phyloP scores from a whole-genome alignment of 2,113 vertebrate species.

The Tachysurus vachellii region DNA sequence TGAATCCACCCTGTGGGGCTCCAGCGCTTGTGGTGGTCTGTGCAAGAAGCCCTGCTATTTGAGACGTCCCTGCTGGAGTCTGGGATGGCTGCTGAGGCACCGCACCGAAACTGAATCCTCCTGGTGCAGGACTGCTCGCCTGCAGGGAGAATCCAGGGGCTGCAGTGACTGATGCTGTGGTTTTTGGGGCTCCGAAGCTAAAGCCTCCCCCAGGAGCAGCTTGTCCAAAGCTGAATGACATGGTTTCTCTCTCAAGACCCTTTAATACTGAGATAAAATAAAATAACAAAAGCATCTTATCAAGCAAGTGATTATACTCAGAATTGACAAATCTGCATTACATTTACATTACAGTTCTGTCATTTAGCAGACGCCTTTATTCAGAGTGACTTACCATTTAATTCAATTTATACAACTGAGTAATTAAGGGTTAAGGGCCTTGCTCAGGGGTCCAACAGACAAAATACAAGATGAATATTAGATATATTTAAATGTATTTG shows the following conservation, averaged over 20 bases:
- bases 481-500: too few species aligned
- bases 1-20: constrained; percentile 68
- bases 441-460: too few species aligned
- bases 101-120: constrained; percentile 75
- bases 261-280: constrained; percentile 8
- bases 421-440: too few species aligned
- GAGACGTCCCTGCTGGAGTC: constrained; percentile 52
- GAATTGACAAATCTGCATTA: background rate
- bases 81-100: constrained; percentile 51
- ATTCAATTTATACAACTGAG: too few species aligned
- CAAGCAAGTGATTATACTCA: background rate
- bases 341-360: too few species aligned
- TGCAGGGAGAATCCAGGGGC: constrained; percentile 66
- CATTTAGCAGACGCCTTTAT: too few species aligned
- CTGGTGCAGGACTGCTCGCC: constrained; percentile 66
- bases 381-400: too few species aligned
- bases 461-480: too few species aligned
- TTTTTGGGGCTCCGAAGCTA: constrained; percentile 71
- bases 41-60: constrained; percentile 69
- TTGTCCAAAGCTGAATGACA: constrained; percentile 78
- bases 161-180: constrained; percentile 56
- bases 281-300: background rate
- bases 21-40: constrained; percentile 61
- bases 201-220: constrained; percentile 71
- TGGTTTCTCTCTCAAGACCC: background rate